These are phyloP conservation scores for Microtus montanus DNA, from an alignment of 2,113 vertebrate genomes.

Conservation along the genomic window DNA sequence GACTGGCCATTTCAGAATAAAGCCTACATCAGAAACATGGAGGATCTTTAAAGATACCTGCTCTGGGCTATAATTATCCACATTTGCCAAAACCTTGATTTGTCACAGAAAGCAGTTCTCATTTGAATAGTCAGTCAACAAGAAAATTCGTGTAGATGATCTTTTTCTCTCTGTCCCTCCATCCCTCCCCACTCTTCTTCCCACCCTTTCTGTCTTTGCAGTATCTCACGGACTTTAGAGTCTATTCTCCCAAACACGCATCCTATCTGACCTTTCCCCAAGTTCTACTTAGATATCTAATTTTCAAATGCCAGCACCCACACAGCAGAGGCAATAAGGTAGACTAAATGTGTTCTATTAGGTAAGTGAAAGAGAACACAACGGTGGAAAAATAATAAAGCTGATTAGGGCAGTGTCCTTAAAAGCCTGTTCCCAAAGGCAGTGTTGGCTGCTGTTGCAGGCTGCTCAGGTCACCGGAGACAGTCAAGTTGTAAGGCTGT, in stretches of 20 bases:
- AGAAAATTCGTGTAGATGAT: neutral
- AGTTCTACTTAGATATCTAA: neutral
- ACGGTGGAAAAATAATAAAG: neutral
- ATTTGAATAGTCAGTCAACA: constrained; percentile 62
- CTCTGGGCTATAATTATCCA: constrained; percentile 18
- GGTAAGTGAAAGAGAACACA: neutral
- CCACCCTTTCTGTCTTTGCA: neutral
- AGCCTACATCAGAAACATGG: neutral
- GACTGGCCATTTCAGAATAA: constrained; percentile 32
- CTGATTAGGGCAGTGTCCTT: constrained; percentile 55
- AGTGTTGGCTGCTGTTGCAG: constrained; percentile 50
- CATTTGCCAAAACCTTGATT: constrained; percentile 34
- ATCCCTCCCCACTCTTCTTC: neutral
- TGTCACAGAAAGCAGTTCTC: constrained; percentile 38
- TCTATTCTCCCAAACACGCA: neutral
- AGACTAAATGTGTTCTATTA: constrained; percentile 42
- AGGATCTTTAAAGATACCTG: neutral
- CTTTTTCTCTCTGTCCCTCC: neutral
- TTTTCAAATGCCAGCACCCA: constrained; percentile 43
- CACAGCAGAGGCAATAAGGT: constrained; percentile 37
- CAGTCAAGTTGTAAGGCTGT: constrained; percentile 40
- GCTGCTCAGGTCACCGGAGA: constrained; percentile 52
- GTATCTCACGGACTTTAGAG: neutral
- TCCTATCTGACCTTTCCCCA: constrained; percentile 13
- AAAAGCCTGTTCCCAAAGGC: constrained; percentile 61